Conservation (phyloP, 2,888 invertebrate species). For the Pristionchus japonicus region DNA sequence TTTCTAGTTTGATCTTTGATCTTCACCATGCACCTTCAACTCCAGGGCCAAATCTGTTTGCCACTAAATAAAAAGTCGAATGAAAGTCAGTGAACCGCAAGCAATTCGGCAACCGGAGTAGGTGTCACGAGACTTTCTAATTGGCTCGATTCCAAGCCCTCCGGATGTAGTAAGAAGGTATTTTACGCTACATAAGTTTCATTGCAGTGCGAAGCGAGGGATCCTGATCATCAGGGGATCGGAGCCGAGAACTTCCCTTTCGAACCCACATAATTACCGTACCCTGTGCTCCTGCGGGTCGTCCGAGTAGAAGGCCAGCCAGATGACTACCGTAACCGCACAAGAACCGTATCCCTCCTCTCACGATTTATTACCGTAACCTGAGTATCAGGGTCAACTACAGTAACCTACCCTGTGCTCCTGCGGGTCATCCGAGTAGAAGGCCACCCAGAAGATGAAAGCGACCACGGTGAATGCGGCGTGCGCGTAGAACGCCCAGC, state of each 20-base stretch:
- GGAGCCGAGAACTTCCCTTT: no score
- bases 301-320: slow-evolving; percentile 48
- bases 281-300: background rate
- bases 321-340: slow-evolving; percentile 49
- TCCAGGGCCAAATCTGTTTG: no score
- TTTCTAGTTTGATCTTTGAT: no score
- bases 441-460: slow-evolving; percentile 50
- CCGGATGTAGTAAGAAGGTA: background rate
- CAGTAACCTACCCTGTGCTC: slow-evolving; percentile 16
- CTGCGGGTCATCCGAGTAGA: slow-evolving; percentile 42
- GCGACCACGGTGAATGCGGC: slow-evolving; percentile 43
- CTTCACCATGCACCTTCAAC: no score
- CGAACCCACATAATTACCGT: no score
- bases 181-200: background rate
- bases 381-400: no score
- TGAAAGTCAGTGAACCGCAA: background rate
- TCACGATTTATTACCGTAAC: no score
- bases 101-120: background rate
- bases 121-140: background rate
- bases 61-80: no score
- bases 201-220: no score
- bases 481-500: slow-evolving; percentile 56
- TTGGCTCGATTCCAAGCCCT: background rate
- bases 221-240: no score
- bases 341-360: background rate